These are phyloP conservation scores for Liolophura sinensis DNA, from an alignment of 1,140 invertebrate genomes.

Conservation along the genomic window DNA sequence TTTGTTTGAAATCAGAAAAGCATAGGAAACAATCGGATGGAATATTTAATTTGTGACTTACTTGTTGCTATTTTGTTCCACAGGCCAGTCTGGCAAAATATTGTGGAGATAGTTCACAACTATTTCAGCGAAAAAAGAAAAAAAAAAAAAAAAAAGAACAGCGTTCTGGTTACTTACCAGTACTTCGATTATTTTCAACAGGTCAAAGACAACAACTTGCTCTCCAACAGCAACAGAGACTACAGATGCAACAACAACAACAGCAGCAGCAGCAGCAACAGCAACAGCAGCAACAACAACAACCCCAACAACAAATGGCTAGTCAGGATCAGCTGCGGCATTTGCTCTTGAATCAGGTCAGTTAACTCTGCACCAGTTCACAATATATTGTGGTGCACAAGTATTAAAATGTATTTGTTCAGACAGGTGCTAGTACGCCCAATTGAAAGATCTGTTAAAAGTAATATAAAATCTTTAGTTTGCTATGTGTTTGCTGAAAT, in stretches of 20 bases:
- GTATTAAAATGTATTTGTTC: no score
- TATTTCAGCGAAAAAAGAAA: background rate
- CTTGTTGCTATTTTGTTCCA: background rate
- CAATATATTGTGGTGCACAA: no score
- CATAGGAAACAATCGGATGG: no score
- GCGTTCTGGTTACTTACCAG: slow-evolving; percentile 23
- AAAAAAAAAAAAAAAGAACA: slow-evolving; percentile 16
- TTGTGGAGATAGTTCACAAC: slow-evolving; percentile 4
- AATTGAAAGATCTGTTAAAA: no score
- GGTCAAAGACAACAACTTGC: slow-evolving; percentile 11
- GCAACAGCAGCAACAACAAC: slow-evolving; percentile 23
- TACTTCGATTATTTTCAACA: slow-evolving; percentile 7
- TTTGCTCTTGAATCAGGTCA: background rate
- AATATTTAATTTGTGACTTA: background rate
- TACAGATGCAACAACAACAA: slow-evolving; percentile 20
- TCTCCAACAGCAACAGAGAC: slow-evolving; percentile 10
- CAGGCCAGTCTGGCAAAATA: slow-evolving; percentile 1
- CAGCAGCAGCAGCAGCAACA: slow-evolving; percentile 21
- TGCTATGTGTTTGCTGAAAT: no score
- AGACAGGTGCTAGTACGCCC: no score
- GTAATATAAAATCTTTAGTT: no score
- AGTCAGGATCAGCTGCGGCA: background rate
- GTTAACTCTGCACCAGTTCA: no score
- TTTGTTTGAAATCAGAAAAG: no score
- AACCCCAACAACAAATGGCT: slow-evolving; percentile 16